phyloP scores from a whole-genome alignment of 2,113 vertebrate species.

The Silurus asotus region DNA sequence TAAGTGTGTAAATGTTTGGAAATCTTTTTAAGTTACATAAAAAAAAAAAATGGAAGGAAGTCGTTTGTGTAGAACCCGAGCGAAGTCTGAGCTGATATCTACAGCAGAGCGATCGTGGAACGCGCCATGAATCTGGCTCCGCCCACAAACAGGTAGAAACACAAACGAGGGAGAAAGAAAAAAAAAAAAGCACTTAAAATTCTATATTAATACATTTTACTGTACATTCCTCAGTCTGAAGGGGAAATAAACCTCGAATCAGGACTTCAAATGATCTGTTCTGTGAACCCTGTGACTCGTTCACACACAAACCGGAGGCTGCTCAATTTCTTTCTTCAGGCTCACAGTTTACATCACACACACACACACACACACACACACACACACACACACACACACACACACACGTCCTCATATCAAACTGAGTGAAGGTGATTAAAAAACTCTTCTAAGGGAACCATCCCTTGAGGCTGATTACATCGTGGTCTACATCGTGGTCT shows the following conservation, averaged over 20 bases:
- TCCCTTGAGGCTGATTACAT: too few relatives aligned
- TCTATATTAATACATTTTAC: slow-evolving; percentile 74
- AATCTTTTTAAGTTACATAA: slow-evolving; percentile 60
- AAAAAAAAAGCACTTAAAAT: slow-evolving; percentile 45
- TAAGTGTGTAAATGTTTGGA: slow-evolving; percentile 34
- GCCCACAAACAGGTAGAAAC: slow-evolving; percentile 56
- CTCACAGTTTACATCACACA: slow-evolving; percentile 3
- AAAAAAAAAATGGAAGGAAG: not conserved
- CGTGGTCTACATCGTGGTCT: too few relatives aligned
- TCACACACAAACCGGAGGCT: slow-evolving; percentile 40
- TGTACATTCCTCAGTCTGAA: slow-evolving; percentile 65
- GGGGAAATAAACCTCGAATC: slow-evolving; percentile 33
- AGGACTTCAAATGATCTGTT: slow-evolving; percentile 37
- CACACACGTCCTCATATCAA: slow-evolving; percentile 39
- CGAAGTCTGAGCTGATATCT: slow-evolving; percentile 58
- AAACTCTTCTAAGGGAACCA: not conserved
- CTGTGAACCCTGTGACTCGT: slow-evolving; percentile 16
- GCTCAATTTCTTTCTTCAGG: slow-evolving; percentile 43
- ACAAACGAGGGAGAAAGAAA: slow-evolving; percentile 31
- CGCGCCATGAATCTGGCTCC: slow-evolving; percentile 50
- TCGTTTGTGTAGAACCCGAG: not conserved
- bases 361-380: slow-evolving; percentile 13
- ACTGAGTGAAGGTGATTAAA: not conserved
- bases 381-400: not conserved
- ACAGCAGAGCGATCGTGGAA: slow-evolving; percentile 56